Conservation (phyloP, 2,888 invertebrate species). For the Lydus trimaculatus region DNA sequence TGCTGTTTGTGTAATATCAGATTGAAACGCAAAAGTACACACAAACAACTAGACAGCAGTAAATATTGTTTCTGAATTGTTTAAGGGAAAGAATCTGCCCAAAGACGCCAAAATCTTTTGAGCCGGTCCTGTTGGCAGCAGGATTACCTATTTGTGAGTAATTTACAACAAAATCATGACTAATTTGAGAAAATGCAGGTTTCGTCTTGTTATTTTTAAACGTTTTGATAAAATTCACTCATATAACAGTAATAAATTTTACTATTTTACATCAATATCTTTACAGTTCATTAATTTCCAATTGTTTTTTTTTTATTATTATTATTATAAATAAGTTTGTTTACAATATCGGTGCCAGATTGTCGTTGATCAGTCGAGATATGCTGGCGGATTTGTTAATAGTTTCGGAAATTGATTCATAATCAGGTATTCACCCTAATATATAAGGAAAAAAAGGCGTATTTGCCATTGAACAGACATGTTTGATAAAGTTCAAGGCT, state of each 20-base stretch:
- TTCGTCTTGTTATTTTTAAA: not conserved
- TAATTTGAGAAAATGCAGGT: slow-evolving; percentile 4
- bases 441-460: not conserved
- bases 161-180: not conserved
- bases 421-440: slow-evolving; percentile 7
- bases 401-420: not conserved
- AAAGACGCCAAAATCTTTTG: too few species aligned
- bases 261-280: not conserved
- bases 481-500: slow-evolving; percentile 4
- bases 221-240: not conserved
- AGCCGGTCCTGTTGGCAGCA: too few species aligned
- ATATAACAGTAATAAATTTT: not conserved
- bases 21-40: too few species aligned
- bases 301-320: not conserved
- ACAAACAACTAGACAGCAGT: too few species aligned
- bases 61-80: too few species aligned
- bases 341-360: not conserved
- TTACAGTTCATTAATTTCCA: not conserved
- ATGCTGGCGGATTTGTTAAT: not conserved
- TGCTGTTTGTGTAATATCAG: too few species aligned
- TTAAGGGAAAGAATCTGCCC: too few species aligned
- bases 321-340: not conserved
- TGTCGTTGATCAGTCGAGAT: not conserved
- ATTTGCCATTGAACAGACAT: slow-evolving; percentile 3
- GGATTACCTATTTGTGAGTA: not conserved